A percentile compares a stretch with the other conserved stretches of the same genome.
Evolutionary conservation across 35 echinoderm and acorn worm species (phyloP).

Genomic region (Strongylocentrotus purpuratus): DNA sequence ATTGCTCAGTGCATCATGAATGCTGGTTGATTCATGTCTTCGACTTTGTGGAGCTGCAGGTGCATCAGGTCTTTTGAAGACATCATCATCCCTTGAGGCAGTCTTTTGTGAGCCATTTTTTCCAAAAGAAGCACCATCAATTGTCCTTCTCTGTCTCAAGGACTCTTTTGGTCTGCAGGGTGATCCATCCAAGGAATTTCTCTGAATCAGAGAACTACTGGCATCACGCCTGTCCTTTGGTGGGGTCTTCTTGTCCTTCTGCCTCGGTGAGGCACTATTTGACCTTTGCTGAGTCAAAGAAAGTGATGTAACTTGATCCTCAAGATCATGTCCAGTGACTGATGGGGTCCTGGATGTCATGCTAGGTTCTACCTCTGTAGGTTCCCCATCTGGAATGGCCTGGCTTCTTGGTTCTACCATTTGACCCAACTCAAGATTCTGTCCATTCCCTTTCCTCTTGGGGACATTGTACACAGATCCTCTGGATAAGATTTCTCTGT

Average conservation of each 20-base stretch:
- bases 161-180: background rate
- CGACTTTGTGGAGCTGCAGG: background rate
- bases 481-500: background rate
- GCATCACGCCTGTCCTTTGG: background rate
- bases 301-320: background rate
- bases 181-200: background rate
- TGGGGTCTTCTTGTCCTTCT: background rate
- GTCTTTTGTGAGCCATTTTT: background rate
- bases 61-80: slow-evolving; percentile 3
- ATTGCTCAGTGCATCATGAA: background rate
- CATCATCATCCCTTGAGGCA: background rate
- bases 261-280: background rate
- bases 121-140: background rate
- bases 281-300: background rate
- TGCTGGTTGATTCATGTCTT: background rate
- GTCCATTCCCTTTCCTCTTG: background rate
- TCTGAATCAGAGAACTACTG: background rate
- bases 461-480: background rate
- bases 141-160: background rate
- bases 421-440: background rate
- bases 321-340: background rate
- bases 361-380: background rate
- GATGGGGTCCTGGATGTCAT: background rate
- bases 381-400: slow-evolving; percentile 40
- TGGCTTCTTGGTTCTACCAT: slow-evolving; percentile 26